Base-by-base conservation (phyloP, 1,140 invertebrate genomes). In the Orussus abietinus region DNA sequence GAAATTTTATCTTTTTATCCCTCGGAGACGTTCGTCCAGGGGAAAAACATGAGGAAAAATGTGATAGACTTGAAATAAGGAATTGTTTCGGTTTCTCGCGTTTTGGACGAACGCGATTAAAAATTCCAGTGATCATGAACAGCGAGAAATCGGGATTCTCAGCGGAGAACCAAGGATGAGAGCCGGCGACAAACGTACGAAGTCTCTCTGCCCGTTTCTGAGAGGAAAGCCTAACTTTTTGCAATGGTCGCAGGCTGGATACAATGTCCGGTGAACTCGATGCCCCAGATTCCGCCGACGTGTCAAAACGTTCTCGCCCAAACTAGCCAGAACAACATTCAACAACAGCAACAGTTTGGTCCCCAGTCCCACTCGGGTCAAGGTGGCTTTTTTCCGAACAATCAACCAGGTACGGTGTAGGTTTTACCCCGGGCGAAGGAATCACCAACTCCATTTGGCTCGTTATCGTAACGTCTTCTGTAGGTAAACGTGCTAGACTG, bases 271-370 rank as follows among this genome's bases (percentile, higher is more conserved):
- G 37, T 20, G 10, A 45, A 43, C 26, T 43, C 42, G 11, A 17
- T 54, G 29, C 30, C 57, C 13, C 53, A 46, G 13, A 51, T 50
- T 13, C 33, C 45, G 19, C 33, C 55, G 4, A 38, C 35, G 17
- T 53, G 32, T 40, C 55, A 58, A 25, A 64, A 50, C 34, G 48
- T 55, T 28, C 48, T 51, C 5, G 30, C 53, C 9, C 57, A 62
- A 31, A 53, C 53, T 6, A 57, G 46, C 49, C 51, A 53, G 30
- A 57, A 54, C 36, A 61, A 59, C 47, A 59, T 61, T 37, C 32
- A 36, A 18, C 57, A 45, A 32, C 21, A 46, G 17, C 56, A 47
- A 33, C 51, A 61, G 19, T n/a, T n/a, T n/a, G n/a, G n/a, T n/a
- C n/a, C n/a, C n/a, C n/a, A n/a, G n/a, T n/a, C n/a, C n/a, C n/a